Evolutionary conservation across 2,113 vertebrate species (phyloP).

Genomic region (Phaethornis superciliosus): DNA sequence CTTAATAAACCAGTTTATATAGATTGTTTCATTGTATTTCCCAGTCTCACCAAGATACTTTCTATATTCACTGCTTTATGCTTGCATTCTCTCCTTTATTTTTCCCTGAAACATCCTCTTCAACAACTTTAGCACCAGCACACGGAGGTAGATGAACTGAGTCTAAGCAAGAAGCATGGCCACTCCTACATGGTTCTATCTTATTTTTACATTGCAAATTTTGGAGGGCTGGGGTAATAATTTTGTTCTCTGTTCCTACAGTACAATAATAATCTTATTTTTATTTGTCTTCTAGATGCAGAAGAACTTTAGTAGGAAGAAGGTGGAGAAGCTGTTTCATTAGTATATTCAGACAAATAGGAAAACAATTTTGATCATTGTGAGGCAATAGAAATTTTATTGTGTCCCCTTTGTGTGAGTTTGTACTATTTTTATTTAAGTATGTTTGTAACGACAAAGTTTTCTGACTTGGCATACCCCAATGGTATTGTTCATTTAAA

Average conservation of each 20-base stretch:
- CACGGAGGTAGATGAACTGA: background rate
- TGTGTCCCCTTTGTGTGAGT: background rate
- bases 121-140: background rate
- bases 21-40: background rate
- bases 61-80: background rate
- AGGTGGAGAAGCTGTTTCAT: background rate
- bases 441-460: background rate
- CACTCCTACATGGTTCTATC: background rate
- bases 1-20: background rate
- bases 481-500: background rate
- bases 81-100: background rate
- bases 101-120: background rate
- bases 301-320: background rate
- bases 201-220: background rate
- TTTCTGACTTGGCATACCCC: background rate
- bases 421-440: background rate
- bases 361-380: background rate
- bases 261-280: background rate
- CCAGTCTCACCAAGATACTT: background rate
- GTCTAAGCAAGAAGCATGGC: background rate
- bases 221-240: rapidly evolving
- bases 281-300: background rate
- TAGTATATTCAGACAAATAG: background rate
- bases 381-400: background rate
- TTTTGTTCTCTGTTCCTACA: background rate